Conservation (phyloP, 2,797 vertebrate genomes). For the Eulemur mongoz region DNA sequence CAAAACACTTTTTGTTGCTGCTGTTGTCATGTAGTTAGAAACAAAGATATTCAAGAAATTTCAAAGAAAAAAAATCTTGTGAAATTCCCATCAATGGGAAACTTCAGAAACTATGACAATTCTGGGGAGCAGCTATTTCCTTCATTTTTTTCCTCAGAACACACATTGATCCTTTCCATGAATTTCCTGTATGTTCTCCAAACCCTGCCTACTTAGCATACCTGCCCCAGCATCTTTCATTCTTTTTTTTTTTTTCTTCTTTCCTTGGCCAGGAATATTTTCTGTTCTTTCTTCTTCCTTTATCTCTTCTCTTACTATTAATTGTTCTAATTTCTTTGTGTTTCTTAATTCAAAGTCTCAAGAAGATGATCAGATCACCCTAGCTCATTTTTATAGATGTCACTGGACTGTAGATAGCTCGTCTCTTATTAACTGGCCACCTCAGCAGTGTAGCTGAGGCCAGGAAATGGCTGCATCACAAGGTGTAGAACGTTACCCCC, state of each 20-base stretch:
- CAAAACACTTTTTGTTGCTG: not conserved
- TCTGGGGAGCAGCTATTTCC: not conserved
- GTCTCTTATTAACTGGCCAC: not conserved
- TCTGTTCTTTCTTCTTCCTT: not conserved
- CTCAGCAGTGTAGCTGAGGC: not conserved
- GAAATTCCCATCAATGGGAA: not conserved
- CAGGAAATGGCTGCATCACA: not conserved
- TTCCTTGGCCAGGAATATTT: not conserved
- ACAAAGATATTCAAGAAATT: not conserved
- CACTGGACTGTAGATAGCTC: not conserved
- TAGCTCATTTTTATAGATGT: not conserved
- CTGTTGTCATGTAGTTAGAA: not conserved
- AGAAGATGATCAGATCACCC: not conserved
- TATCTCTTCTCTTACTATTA: not conserved
- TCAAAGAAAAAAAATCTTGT: not conserved
- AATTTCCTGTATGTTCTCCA: not conserved
- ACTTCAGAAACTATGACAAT: not conserved
- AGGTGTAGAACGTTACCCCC: not conserved
- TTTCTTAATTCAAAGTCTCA: not conserved
- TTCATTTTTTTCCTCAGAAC: not conserved
- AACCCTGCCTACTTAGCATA: not conserved
- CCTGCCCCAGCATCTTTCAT: not conserved
- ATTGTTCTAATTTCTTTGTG: not conserved
- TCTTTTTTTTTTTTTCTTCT: not conserved
- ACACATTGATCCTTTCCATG: not conserved